These are phyloP conservation scores for Maniola hyperantus DNA, from an alignment of 2,888 invertebrate species.

Conservation along the genomic window DNA sequence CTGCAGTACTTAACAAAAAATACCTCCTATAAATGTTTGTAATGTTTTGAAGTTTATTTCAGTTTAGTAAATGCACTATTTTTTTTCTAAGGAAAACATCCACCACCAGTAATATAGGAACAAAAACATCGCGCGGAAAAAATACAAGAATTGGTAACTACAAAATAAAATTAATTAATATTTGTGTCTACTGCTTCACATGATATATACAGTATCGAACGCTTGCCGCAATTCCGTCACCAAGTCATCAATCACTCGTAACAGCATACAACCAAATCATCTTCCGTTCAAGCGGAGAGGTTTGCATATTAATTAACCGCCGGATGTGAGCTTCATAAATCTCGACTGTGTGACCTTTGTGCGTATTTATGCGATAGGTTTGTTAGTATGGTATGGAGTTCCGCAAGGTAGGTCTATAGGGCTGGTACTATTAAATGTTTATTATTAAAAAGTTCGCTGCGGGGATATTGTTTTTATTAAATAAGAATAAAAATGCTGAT, in stretches of 20 bases:
- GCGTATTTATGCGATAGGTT: slow-evolving; percentile 37
- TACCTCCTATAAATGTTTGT: background rate
- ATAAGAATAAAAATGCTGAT: too few species aligned
- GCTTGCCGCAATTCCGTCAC: slow-evolving; percentile 24
- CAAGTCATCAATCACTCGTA: slow-evolving; percentile 48
- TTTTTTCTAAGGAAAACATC: too few species aligned
- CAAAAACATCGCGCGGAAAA: background rate
- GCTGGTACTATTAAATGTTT: slow-evolving; percentile 2
- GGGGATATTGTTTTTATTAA: background rate
- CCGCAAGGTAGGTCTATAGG: slow-evolving; percentile 25
- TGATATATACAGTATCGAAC: slow-evolving; percentile 21
- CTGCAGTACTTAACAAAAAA: background rate
- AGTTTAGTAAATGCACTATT: too few species aligned
- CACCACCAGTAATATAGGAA: background rate
- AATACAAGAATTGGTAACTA: background rate
- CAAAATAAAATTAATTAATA: background rate
- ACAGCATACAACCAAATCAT: slow-evolving; percentile 49
- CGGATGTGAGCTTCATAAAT: slow-evolving; percentile 59
- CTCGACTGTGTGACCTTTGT: slow-evolving; percentile 46
- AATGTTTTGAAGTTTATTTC: background rate
- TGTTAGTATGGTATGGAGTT: slow-evolving; percentile 25
- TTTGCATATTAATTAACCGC: slow-evolving; percentile 63
- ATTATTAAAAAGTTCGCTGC: background rate
- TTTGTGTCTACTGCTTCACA: slow-evolving; percentile 2
- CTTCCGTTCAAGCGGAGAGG: slow-evolving; percentile 54